Conservation (phyloP, 2,113 vertebrate genomes). For the Nansenia antarctica region DNA sequence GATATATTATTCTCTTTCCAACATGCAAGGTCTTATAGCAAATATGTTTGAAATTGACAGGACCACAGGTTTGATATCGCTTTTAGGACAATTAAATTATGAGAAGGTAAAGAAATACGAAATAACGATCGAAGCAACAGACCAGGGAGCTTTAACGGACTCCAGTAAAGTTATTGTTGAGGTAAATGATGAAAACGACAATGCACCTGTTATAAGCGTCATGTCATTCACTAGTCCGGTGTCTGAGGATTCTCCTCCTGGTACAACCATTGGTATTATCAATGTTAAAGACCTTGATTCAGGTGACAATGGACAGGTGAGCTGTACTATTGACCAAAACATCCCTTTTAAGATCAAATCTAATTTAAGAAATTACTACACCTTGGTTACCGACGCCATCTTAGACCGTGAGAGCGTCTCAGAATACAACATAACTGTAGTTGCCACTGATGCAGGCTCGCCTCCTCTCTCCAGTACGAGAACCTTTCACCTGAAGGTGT, state of each 20-base stretch:
- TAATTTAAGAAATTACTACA: slow-evolving; percentile 15
- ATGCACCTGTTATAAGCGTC: slow-evolving; percentile 50
- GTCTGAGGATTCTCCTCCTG: slow-evolving; percentile 27
- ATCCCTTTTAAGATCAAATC: slow-evolving; percentile 34
- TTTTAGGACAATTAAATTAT: slow-evolving; percentile 36
- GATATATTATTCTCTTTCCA: slow-evolving; percentile 37
- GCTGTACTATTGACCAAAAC: slow-evolving; percentile 22
- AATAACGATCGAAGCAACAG: slow-evolving; percentile 40
- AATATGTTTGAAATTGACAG: slow-evolving; percentile 36
- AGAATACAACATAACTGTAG: slow-evolving; percentile 21
- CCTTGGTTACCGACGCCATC: slow-evolving; percentile 1
- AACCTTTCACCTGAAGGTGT: slow-evolving; percentile 55
- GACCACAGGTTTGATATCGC: slow-evolving; percentile 29
- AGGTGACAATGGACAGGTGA: slow-evolving; percentile 24
- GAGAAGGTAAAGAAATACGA: slow-evolving; percentile 33
- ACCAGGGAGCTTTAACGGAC: slow-evolving; percentile 24
- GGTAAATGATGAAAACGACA: slow-evolving; percentile 46
- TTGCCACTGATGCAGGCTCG: slow-evolving; percentile 23
- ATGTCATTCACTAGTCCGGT: slow-evolving; percentile 59
- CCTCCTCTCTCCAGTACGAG: slow-evolving; percentile 27
- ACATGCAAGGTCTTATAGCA: slow-evolving; percentile 5
- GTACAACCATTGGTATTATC: slow-evolving; percentile 37
- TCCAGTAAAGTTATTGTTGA: slow-evolving; percentile 34
- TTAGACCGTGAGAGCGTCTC: not conserved
- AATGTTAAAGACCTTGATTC: slow-evolving; percentile 40